phyloP scores from a whole-genome alignment of 2,888 invertebrate species.

The Opisthograptis luteolata region DNA sequence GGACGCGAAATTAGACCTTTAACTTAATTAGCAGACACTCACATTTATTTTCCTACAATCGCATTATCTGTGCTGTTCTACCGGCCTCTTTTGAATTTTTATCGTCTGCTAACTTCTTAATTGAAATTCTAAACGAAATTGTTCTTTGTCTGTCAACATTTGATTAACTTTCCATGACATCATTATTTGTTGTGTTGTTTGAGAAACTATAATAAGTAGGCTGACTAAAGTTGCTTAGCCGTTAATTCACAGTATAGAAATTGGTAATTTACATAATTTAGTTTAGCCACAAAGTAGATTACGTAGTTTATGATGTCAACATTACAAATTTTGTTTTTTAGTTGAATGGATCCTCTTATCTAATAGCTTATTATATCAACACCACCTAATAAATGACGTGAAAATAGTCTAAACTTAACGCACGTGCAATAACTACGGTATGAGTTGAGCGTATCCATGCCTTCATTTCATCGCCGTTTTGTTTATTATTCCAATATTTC shows the following conservation, averaged over 20 bases:
- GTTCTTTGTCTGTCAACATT: slow-evolving; percentile 61
- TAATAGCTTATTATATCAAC: too few species aligned
- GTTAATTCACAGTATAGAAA: too few species aligned
- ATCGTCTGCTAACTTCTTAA: slow-evolving; percentile 64
- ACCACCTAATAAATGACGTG: too few species aligned
- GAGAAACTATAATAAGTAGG: not conserved
- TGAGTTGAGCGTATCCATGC: too few species aligned
- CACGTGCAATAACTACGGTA: too few species aligned
- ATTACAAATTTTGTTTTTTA: too few species aligned
- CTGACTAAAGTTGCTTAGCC: too few species aligned
- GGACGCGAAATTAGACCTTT: slow-evolving; percentile 43
- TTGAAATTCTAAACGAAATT: slow-evolving; percentile 52
- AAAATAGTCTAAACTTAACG: too few species aligned
- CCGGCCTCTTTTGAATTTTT: slow-evolving; percentile 60
- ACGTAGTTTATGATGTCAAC: too few species aligned
- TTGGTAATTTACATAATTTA: too few species aligned
- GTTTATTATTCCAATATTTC: not conserved
- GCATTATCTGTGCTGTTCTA: slow-evolving; percentile 52
- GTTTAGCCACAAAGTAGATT: too few species aligned
- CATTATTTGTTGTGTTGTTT: slow-evolving; percentile 13
- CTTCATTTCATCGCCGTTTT: not conserved
- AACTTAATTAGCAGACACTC: slow-evolving; percentile 47
- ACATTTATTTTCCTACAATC: slow-evolving; percentile 55
- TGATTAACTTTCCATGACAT: slow-evolving; percentile 50
- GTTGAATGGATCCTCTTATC: too few species aligned